Base-by-base conservation (phyloP, 2,797 vertebrate species). In the Scomberomorus guttatus region DNA sequence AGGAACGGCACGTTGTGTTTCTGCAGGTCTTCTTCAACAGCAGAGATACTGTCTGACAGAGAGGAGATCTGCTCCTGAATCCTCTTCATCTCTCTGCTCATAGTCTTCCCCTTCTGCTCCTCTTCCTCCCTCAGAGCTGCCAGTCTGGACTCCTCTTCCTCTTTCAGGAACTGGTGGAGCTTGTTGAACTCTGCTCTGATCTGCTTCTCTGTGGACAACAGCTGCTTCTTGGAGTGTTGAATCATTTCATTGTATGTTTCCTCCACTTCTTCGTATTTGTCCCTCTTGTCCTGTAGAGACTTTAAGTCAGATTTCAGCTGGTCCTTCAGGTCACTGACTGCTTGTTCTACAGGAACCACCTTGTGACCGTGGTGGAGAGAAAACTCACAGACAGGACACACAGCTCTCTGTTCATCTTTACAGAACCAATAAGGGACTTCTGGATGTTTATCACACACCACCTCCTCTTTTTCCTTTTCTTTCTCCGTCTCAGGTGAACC, bases 91-190 rank as follows among this genome's bases (percentile, higher is more conserved):
- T 87, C 81, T 79, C 64, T 60, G 65, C 18, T 68, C 56, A 91
- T 70, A 6, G 20, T 77, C 82, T 80, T 75, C 56, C n/a, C 24
- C 62, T 83, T 91, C 74, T 92, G 52, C 79, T 89, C 75, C 75
- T 76, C 88, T 92, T 90, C 44, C 84, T 90, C 24, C 93, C 87
- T 74, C 94, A 93, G 62, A 70, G 85, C 80, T 92, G 82, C 51
- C 87, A 89, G 44, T 86, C 90, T 86, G 93, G 85, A 81, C 91
- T 71, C 58, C 82, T 86, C 86, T 93, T 88, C 94, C 78, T 95
- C 91, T 86, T 82, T 89, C 81, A 95, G 90, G 87, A 95, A 93
- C 79, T 92, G 86, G 55, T 91, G 92, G 54, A 96, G 80, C 78
- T 93, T 94, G 67, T 94, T 82, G 86, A 95, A 95, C 82, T 93